A percentile compares a stretch with the other conserved stretches of the same genome.
phyloP scores from a whole-genome alignment of 2,797 vertebrate species.

The Peromyscus nudipes region DNA sequence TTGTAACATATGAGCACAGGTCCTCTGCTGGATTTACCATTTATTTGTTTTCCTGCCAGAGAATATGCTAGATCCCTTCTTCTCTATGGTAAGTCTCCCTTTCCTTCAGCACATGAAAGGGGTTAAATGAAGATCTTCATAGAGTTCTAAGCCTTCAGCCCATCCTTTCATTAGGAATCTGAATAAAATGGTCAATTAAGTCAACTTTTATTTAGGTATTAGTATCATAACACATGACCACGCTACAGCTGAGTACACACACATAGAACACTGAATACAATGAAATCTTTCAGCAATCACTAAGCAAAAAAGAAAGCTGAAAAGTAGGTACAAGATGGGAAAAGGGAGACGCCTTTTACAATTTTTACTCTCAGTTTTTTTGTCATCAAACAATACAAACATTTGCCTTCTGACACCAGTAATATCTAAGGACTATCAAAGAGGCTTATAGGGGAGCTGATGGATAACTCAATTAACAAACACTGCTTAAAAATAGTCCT shows the following conservation, averaged over 20 bases:
- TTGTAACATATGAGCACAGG: background rate
- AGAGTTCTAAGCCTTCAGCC: slow-evolving; percentile 7
- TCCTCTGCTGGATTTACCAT: background rate
- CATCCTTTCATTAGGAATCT: slow-evolving; percentile 43
- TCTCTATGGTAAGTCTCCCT: background rate
- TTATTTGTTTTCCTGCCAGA: slow-evolving; percentile 28
- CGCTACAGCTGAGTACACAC: slow-evolving; percentile 33
- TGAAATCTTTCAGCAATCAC: slow-evolving; percentile 30
- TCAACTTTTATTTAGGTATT: slow-evolving; percentile 79
- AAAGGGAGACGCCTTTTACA: background rate
- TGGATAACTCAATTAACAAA: slow-evolving; percentile 44
- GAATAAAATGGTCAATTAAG: slow-evolving; percentile 67
- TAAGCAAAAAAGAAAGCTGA: slow-evolving; percentile 27
- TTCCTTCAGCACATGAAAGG: background rate
- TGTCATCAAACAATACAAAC: slow-evolving; percentile 50
- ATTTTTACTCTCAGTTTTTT: slow-evolving; percentile 41
- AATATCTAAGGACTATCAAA: slow-evolving; percentile 56
- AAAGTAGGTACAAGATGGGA: background rate
- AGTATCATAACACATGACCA: slow-evolving; percentile 47
- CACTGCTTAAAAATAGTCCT: background rate
- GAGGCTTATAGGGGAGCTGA: slow-evolving; percentile 3
- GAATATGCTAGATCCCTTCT: background rate
- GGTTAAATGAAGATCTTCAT: background rate
- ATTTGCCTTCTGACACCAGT: slow-evolving; percentile 19
- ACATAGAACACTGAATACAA: slow-evolving; percentile 52